Evolutionary conservation across 2,113 vertebrate species (phyloP), one percentile per base, ranked within the genome.

Genomic region (Pedionomus torquatus): DNA sequence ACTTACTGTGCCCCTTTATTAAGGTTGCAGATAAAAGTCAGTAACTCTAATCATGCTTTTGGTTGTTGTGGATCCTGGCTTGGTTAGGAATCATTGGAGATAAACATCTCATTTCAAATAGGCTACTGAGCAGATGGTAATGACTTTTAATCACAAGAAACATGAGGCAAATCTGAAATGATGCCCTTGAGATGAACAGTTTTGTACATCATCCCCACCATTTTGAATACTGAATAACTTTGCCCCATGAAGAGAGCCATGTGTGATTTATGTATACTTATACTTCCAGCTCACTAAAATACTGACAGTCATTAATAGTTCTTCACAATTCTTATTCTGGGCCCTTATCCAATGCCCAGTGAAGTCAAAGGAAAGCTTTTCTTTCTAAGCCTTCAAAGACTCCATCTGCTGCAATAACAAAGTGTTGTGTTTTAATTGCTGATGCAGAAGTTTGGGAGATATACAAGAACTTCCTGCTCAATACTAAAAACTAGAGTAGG

Each of bases 71-170:
- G 85, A 94, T 90, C 60, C 75, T 90, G 76, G 60, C 77, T 93
- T 90, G 94, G 64, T 90, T 93, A 43, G 90, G 69, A 95, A 75
- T 51, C 0, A 0, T 57, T 81, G 79, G 86, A 97, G 91, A 95
- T 87, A 95, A 96, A 96, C 83, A 83, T 80, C 90, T 95, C 82
- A 82, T 97, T 96, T 96, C 94, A 92, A 89, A 95, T 79, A 93
- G 86, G 90, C 92, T 65, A 87, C 86, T 87, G 89, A 97, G 90
- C 96, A 97, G 94, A 96, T 96, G 96, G 96, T 95, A 95, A 97
- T 95, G 91, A 91, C 87, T 97, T 95, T 95, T 95, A 97, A 95
- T 97, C 91, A 95, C 81, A 95, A 93, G 83, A 66, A 90, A 92
- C 93, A 92, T 6, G 41, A 96, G 83, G 81, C 86, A 94, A 93